A percentile compares a stretch with the other conserved stretches of the same genome.
Conservation (phyloP, 2,797 vertebrate genomes). For the Passerculus sandwichensis region DNA sequence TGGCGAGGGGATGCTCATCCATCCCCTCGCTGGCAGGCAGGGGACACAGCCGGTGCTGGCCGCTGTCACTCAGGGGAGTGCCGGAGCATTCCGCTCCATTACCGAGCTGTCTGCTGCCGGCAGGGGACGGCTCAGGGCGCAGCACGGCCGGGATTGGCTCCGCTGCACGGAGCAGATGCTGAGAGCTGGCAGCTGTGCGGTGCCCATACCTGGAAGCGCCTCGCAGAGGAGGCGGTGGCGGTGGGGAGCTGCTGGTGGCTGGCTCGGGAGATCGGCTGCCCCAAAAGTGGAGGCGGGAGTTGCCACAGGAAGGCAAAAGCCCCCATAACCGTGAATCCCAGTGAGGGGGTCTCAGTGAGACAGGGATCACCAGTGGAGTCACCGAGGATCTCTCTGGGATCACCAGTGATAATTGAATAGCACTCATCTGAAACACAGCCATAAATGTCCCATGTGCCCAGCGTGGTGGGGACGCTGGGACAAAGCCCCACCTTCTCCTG, state of each 20-base stretch:
- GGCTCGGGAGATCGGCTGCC: background rate
- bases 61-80: constrained; percentile 64
- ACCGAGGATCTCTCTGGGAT: background rate
- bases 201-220: accelerated
- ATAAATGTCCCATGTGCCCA: background rate
- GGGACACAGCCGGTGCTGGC: constrained; percentile 24
- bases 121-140: constrained; percentile 55
- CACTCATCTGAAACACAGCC: accelerated
- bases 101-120: constrained; percentile 71
- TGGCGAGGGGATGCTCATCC: background rate
- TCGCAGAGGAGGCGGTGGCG: background rate
- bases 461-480: accelerated
- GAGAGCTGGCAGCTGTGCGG: accelerated
- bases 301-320: background rate
- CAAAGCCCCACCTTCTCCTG: background rate
- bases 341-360: background rate
- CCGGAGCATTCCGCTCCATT: constrained; percentile 63
- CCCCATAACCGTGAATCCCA: accelerated
- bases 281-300: background rate
- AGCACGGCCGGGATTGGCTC: constrained; percentile 7
- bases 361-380: background rate
- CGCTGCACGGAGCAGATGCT: background rate
- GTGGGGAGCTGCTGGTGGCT: background rate
- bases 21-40: background rate
- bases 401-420: background rate